These are phyloP conservation scores for Stenchaetothrips biformis DNA, from an alignment of 2,888 invertebrate genomes.

Conservation along the genomic window DNA sequence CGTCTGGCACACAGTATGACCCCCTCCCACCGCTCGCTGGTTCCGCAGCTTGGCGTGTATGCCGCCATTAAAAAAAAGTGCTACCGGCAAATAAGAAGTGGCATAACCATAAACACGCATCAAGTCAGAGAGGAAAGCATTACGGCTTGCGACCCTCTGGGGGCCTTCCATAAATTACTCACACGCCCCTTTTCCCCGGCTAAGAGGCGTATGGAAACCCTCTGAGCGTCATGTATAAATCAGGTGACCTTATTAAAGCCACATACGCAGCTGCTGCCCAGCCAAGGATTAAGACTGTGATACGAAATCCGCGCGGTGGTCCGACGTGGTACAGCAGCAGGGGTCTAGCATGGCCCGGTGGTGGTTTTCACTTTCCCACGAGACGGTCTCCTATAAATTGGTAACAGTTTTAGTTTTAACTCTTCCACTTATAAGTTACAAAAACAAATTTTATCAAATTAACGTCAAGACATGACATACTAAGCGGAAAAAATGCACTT, in stretches of 20 bases:
- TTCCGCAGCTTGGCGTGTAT: background rate
- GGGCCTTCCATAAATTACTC: conserved; percentile 8
- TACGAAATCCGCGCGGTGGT: background rate
- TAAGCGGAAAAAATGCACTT: too few species aligned
- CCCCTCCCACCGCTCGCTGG: background rate
- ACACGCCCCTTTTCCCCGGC: background rate
- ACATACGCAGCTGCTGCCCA: background rate
- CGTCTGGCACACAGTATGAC: background rate
- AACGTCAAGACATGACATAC: too few species aligned
- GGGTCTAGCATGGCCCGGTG: too few species aligned
- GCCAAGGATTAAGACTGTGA: conserved; percentile 18
- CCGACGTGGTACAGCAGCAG: too few species aligned
- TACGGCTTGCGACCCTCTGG: conserved; percentile 20
- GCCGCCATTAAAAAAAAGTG: conserved; percentile 14
- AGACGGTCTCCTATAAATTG: too few species aligned
- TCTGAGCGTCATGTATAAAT: conserved; percentile 4
- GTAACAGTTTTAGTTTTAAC: too few species aligned
- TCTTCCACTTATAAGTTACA: too few species aligned
- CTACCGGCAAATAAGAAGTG: conserved; percentile 7
- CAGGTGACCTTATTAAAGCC: conserved; percentile 17
- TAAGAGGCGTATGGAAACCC: background rate
- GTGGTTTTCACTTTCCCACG: too few species aligned
- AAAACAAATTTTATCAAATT: too few species aligned
- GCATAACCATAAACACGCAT: conserved; percentile 22
- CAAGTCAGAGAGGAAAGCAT: conserved; percentile 22